phyloP scores from a whole-genome alignment of 2,888 invertebrate genomes.

The Synergus japonicus region DNA sequence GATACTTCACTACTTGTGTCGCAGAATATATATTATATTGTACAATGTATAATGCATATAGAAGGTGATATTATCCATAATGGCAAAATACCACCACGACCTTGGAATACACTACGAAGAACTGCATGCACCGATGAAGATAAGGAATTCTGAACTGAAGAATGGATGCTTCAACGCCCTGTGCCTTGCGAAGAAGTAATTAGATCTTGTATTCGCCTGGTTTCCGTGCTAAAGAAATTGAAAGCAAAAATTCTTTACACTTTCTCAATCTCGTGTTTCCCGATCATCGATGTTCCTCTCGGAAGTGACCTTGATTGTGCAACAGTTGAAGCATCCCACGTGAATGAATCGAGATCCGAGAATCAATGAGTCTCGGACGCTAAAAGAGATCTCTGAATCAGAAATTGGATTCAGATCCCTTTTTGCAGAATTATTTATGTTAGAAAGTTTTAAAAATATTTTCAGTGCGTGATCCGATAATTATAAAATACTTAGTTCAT shows the following conservation, averaged over 20 bases:
- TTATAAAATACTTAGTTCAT: background rate
- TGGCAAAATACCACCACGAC: constrained; percentile 16
- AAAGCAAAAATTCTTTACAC: constrained; percentile 36
- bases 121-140: constrained; percentile 28
- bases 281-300: constrained; percentile 34
- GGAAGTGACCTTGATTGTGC: constrained; percentile 38
- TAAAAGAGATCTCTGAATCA: background rate
- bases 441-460: background rate
- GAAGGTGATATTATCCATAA: constrained; percentile 2
- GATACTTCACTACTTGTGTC: constrained; percentile 1
- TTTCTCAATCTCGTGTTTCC: constrained; percentile 30
- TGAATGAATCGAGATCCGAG: constrained; percentile 6
- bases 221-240: constrained; percentile 4
- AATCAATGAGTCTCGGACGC: background rate
- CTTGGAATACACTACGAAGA: constrained; percentile 19
- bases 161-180: background rate
- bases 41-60: background rate
- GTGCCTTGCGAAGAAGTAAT: background rate
- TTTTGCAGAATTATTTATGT: background rate
- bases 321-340: constrained; percentile 26
- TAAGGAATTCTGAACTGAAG: constrained; percentile 29
- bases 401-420: background rate
- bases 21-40: background rate
- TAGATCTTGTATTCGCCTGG: constrained; percentile 4
- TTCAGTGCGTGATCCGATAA: background rate